phyloP scores from a whole-genome alignment of 2,797 vertebrate genomes.

The Dicrostonyx torquatus region DNA sequence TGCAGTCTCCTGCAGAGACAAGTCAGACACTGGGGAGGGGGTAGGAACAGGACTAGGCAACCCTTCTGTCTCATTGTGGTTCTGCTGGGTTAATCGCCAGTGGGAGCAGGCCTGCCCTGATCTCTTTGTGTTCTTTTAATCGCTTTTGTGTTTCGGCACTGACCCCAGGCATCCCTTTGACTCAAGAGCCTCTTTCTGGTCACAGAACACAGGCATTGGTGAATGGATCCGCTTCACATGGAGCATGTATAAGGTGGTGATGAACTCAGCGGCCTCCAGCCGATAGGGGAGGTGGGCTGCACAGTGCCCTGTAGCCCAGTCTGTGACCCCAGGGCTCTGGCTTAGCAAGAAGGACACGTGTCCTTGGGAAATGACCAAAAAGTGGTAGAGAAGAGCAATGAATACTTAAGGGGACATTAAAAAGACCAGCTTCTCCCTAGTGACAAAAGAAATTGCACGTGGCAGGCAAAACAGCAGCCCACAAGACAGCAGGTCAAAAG shows the following conservation, averaged over 20 bases:
- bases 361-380: not conserved
- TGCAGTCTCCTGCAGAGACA: not conserved
- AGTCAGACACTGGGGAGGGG: not conserved
- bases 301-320: not conserved
- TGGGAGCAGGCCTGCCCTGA: slow-evolving; percentile 82
- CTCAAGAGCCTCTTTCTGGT: slow-evolving; percentile 90
- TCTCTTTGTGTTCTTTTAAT: slow-evolving; percentile 88
- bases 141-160: slow-evolving; percentile 88
- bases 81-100: slow-evolving; percentile 84
- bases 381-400: not conserved
- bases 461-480: fast-evolving
- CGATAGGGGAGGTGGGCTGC: slow-evolving; percentile 40
- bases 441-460: fast-evolving
- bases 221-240: slow-evolving; percentile 86
- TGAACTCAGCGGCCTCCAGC: slow-evolving; percentile 78
- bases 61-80: slow-evolving; percentile 81
- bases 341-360: slow-evolving; percentile 47
- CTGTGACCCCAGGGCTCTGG: slow-evolving; percentile 44
- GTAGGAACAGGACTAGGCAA: slow-evolving; percentile 52
- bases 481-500: not conserved
- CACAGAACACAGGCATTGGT: slow-evolving; percentile 81
- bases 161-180: slow-evolving; percentile 90
- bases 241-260: slow-evolving; percentile 79
- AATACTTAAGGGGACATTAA: not conserved
- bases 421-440: not conserved